phyloP scores from a whole-genome alignment of 1,140 invertebrate species.

The Drosophila baimaii region DNA sequence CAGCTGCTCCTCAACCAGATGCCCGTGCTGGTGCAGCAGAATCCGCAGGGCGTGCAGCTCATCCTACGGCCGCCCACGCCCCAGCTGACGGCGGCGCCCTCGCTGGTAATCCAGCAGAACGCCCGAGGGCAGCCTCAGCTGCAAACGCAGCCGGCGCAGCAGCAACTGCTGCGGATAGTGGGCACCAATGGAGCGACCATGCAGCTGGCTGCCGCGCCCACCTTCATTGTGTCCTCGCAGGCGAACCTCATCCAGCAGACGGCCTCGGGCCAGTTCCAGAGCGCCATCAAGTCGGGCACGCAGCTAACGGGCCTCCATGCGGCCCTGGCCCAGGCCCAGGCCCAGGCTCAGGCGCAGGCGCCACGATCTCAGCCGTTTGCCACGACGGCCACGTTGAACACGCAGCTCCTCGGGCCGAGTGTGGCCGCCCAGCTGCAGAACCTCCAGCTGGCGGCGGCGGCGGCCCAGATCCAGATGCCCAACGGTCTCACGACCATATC shows the following conservation, averaged over 20 bases:
- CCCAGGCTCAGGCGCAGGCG: constrained; percentile 72
- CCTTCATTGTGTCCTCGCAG: constrained; percentile 84
- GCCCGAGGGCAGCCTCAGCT: constrained; percentile 77
- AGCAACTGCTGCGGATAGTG: constrained; percentile 85
- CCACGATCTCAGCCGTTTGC: constrained; percentile 83
- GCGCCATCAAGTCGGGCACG: constrained; percentile 67
- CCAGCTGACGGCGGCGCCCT: constrained; percentile 84
- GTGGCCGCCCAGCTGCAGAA: constrained; percentile 81
- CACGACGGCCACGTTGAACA: constrained; percentile 80
- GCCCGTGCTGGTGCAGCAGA: constrained; percentile 84
- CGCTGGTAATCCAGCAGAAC: constrained; percentile 84
- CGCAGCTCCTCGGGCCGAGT: constrained; percentile 78
- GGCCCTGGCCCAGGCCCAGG: constrained; percentile 71
- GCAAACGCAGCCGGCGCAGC: constrained; percentile 83
- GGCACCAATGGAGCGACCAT: constrained; percentile 85
- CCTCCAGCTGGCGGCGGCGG: constrained; percentile 72
- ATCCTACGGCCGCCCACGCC: constrained; percentile 85
- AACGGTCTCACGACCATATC: constrained; percentile 80
- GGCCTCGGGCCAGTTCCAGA: constrained; percentile 77
- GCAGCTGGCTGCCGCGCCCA: constrained; percentile 83
- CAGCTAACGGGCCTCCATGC: constrained; percentile 80
- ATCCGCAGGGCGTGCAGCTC: constrained; percentile 85
- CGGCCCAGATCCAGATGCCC: constrained; percentile 84
- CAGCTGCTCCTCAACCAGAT: constrained; percentile 83
- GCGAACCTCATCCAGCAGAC: constrained; percentile 84